phyloP scores from a whole-genome alignment of 2,888 invertebrate genomes.

The Vesta saturnalis region DNA sequence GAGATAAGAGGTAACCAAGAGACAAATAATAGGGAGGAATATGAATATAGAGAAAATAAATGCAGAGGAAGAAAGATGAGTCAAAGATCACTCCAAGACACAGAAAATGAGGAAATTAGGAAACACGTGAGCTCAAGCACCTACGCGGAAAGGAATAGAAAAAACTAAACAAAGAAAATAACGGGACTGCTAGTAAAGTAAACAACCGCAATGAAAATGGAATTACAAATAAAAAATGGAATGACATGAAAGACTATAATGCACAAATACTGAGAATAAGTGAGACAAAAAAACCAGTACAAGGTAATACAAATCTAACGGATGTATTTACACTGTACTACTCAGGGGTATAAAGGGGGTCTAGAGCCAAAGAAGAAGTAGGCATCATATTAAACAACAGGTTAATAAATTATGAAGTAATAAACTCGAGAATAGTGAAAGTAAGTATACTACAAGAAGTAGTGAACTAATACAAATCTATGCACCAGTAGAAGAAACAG shows the following conservation, averaged over 20 bases:
- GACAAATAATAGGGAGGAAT: no score
- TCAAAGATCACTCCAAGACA: background rate
- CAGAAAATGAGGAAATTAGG: background rate
- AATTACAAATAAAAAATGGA: background rate
- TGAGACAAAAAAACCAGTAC: background rate
- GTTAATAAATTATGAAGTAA: no score
- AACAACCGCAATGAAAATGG: no score
- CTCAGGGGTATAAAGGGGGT: no score
- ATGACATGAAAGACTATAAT: background rate
- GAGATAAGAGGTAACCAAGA: background rate
- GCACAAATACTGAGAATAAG: background rate
- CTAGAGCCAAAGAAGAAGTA: no score
- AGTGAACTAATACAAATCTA: background rate
- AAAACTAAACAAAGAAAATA: background rate
- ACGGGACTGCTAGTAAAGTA: no score
- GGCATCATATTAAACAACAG: no score
- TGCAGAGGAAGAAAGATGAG: background rate
- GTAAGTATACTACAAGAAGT: background rate
- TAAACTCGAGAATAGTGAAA: background rate
- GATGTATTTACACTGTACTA: background rate
- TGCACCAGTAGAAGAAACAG: background rate
- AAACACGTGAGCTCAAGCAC: background rate
- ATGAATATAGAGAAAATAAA: background rate
- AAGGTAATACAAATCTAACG: background rate
- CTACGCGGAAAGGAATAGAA: background rate